Percentiles rank a stretch among this genome's conserved stretches.
These are phyloP conservation scores for Ladona fulva DNA, from an alignment of 1,140 invertebrate species.

Conservation along the genomic window DNA sequence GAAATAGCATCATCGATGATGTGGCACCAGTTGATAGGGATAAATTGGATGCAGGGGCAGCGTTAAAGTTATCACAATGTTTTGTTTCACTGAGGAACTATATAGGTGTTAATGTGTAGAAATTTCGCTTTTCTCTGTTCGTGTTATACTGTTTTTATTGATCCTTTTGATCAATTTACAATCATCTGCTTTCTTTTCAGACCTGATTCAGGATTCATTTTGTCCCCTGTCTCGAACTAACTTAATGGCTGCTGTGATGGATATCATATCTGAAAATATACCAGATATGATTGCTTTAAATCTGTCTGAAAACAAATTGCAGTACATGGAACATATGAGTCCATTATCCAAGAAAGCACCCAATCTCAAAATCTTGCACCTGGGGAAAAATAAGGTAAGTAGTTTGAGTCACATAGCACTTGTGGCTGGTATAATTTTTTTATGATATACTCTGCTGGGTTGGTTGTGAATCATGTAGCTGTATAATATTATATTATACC, in stretches of 20 bases:
- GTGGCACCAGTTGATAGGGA: too few relatives aligned
- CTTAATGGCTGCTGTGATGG: conserved; percentile 61
- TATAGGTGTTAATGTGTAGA: too few relatives aligned
- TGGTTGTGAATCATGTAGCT: too few relatives aligned
- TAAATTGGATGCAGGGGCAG: too few relatives aligned
- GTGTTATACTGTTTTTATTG: background rate
- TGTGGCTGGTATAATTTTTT: too few relatives aligned
- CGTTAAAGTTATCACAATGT: too few relatives aligned
- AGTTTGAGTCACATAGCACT: too few relatives aligned
- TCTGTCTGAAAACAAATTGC: conserved; percentile 70
- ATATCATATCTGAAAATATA: conserved; percentile 72
- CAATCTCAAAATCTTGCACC: conserved; percentile 66
- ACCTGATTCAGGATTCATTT: conserved; percentile 57
- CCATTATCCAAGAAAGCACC: conserved; percentile 53
- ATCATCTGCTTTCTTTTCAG: conserved; percentile 35
- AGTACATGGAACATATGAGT: conserved; percentile 54
- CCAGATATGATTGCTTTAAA: conserved; percentile 72
- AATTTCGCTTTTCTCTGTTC: conserved; percentile 21
- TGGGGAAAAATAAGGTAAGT: conserved; percentile 74
- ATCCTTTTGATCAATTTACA: too few relatives aligned
- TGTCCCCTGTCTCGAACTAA: conserved; percentile 59
- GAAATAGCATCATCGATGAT: too few relatives aligned
- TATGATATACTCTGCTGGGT: too few relatives aligned
- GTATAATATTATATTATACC: too few relatives aligned
- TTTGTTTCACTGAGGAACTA: too few relatives aligned